Base-by-base conservation (phyloP, 2,888 invertebrate genomes). In the Phyto melanocephala region DNA sequence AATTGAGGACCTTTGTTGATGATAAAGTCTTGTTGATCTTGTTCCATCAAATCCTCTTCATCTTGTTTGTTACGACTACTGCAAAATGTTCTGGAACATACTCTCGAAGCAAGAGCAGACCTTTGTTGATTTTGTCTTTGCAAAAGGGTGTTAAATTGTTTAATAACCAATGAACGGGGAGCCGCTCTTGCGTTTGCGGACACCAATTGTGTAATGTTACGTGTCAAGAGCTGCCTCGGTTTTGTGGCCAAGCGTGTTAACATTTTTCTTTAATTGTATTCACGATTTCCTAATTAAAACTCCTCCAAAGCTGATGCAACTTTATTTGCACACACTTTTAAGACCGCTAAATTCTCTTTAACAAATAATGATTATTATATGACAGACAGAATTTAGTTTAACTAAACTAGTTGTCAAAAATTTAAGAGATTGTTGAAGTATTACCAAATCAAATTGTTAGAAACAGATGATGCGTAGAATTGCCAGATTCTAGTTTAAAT, bases 1-100 rank as follows among this genome's bases (percentile, higher is more conserved):
- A 97, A 84, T 42, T 90, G 89, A 1, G 88, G 71, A 56, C 89
- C 89, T 74, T 86, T 87, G 58, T 87, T 86, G 0, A 86, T 84
- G 10, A 86, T 83, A 42, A 86, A 87, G 17, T 86, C 86, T 58
- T 76, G 58, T 10, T 65, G 65, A 2, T 86, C 86, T 15, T 62
- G 81, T 5, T 86, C 86, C 20, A 68, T 50, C 13, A 83, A 63
- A 24, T 87, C 87, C 74, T 86, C 86, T 47, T 85, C 86, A 77
- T 85, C 86, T 28, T 79, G 81, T 56, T 84, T 84, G 7, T 72
- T 80, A 24, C 74, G 65, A 13, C 79, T 86, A 20, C 83, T 86
- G 45, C 87, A 87, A 67, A 85, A 86, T 13, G 81, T 85, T 81
- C 86, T 85, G 28, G 86, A 85, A 78, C 70, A 77, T 24, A 85